Base-by-base conservation (phyloP, 30 jellyfish, hydroid and myxozoan genomes). In the Aurelia aurita complex sp. Pacific region DNA sequence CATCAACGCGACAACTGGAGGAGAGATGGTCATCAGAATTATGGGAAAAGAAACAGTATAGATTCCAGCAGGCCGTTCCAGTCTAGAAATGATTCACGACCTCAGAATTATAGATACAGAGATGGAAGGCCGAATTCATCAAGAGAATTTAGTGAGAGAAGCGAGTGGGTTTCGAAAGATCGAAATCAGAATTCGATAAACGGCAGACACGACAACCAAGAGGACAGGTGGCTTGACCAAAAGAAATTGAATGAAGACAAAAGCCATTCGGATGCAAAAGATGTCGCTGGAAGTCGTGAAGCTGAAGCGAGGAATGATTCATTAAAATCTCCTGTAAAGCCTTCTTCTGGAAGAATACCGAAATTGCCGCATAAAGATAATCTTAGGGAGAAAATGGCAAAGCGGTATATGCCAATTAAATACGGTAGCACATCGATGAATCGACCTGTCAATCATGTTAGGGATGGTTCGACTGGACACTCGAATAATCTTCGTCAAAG, bases 381-480 rank as follows among this genome's bases (percentile, higher is more conserved):
- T 18, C 67, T 79, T 10, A 43, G 89, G 33, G 89, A 79, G 34
- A 67, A 33, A 52, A 52, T 79, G 73, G 80, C 89, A 23, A 79
- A 79, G 73, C 89, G 72, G 18, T 79, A 79, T 29, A 42, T 63
- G 34, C 81, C 89, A 0, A 79, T 51, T 23, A 57, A 75, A 15
- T 75, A 10, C 53, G 33, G 32, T 61, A 17, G 36, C 40, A 17
- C 70, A 5, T 61, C 70, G 57, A 46, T 46, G 57, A 46, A 46
- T 46, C 57, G 57, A 43, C 54, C 54, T 43, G 54, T 38, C 5
- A 38, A 38, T 40, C 52, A 2, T 40, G 52, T 46, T 46, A 6
- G 57, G 14, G 57, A 46, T 6, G 57, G 15, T 9, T 46, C 15
- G 57, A 6, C 2, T 46, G 57, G 57, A 46, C 57, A 46, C 57